These are phyloP conservation scores for Etheostoma cragini DNA, from an alignment of 2,113 vertebrate genomes.

Conservation along the genomic window DNA sequence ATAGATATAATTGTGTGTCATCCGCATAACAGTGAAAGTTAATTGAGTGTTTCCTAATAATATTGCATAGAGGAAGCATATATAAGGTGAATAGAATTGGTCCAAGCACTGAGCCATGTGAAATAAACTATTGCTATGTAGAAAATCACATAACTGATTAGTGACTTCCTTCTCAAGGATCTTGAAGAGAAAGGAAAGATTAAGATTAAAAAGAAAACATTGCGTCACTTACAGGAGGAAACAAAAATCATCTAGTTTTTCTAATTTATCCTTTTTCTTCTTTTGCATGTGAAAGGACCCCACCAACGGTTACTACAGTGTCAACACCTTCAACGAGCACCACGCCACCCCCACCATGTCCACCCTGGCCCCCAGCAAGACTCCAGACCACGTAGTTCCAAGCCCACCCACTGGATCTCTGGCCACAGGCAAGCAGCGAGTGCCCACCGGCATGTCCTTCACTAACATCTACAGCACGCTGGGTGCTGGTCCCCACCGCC, in stretches of 20 bases:
- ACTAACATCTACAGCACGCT: conserved; percentile 99
- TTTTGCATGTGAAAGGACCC: conserved; percentile 8
- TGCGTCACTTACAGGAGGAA: no score
- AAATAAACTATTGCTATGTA: no score
- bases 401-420: neutral
- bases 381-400: neutral
- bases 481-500: conserved; percentile 92
- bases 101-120: no score
- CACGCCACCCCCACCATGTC: neutral
- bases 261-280: neutral
- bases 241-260: neutral
- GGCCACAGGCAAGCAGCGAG: conserved; percentile 89
- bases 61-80: no score
- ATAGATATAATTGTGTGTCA: no score
- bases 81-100: no score
- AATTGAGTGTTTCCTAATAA: no score
- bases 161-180: no score
- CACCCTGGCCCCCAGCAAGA: neutral
- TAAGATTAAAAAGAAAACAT: no score
- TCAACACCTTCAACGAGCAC: conserved; percentile 14
- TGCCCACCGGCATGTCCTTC: conserved; percentile 99
- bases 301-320: conserved; percentile 17
- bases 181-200: no score
- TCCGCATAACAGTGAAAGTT: no score
- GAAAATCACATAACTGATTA: no score